Base-by-base conservation (phyloP, 2,797 vertebrate genomes). In the Xyrichtys novacula region DNA sequence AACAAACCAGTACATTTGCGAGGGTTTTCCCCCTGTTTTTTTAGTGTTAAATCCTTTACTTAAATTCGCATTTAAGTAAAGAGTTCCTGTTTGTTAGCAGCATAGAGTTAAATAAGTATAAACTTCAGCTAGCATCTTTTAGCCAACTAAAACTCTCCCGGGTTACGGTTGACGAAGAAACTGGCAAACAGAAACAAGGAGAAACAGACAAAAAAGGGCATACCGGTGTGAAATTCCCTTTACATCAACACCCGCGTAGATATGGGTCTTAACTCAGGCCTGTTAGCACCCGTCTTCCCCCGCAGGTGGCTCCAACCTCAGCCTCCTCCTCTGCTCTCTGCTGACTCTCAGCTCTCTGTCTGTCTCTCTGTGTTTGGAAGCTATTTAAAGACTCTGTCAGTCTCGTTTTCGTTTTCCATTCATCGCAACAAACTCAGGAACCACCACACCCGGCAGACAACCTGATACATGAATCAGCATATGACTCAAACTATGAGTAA, bases 361-460 rank as follows among this genome's bases (percentile, higher is more conserved):
- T 40, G 38, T 42, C 50, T 1, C 15, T 17, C 22, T 6, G 44
- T 47, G 23, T 11, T n/a, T 26, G 55, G 16, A 14, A 16, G 38
- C 28, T 57, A 15, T 72, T 71, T 81, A 81, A 65, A 46, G 5
- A 11, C 23, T 2, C 20, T 2, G 23, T 57, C 54, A 32, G 5
- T 46, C 46, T 49, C 26, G n/a, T n/a, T n/a, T n/a, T 82, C 55
- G 71, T 43, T 89, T 89, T 88, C 82, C 71, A 80, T 88, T 86
- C 72, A 22, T 40, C 63, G 28, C 31, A 76, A 80, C 10, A 3
- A 8, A 54, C 25, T n/a, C 14, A 6, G 23, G 12, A 46, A 46
- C 10, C 15, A 16, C 60, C 66, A 32, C 74, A 32, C 55, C 69
- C 39, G 19, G 5, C 2, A 22, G 16, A 9, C 17, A 22, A 1